Evolutionary conservation across 2,797 vertebrate species (phyloP), one percentile per base, ranked within the genome.

Genomic region (Aplochiton taeniatus): DNA sequence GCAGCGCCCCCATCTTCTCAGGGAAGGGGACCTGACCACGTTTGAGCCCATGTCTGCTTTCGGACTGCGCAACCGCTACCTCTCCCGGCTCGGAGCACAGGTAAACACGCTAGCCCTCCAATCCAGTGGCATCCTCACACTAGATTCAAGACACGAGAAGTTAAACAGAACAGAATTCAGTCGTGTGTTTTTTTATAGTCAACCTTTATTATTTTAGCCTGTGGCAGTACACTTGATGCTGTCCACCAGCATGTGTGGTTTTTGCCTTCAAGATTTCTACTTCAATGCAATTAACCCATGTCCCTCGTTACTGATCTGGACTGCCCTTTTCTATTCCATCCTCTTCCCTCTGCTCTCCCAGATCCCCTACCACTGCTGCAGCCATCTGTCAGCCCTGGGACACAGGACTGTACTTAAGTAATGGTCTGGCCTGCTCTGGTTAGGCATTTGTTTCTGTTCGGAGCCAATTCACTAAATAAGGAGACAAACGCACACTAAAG

Each of bases 71-170:
- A 93, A 92, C 89, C 89, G 92, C 17, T 93, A 95, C 83, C 94
- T 95, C 74, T 94, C 92, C 88, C 94, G 79, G 82, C 86, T 95
- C 58, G 89, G 94, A 42, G 83, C 90, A 61, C 92, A 94, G 93
- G 93, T 95, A 93, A 61, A 47, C 31, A 31, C 43, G 44, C 58
- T 41, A 14, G n/a, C 16, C 56, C 46, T 31, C 50, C 16, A 18
- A 50, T 6, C n/a, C 51, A 61, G 18, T 47, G 11, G 18, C 43
- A 45, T 43, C 4, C 16, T 18, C 52, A 54, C 13, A 18, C 52
- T 2, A 31, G 31, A 31, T 31, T 31, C 16, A n/a, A 54, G 9
- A 54, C 52, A 20, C 17, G 45, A 41, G 20, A 41, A 31, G 16
- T 10, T 13, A 2, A 31, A 31, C 31, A 31, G 2, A 31, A 31